Conservation (phyloP, 2,113 vertebrate genomes). For the Alethe diademata region DNA sequence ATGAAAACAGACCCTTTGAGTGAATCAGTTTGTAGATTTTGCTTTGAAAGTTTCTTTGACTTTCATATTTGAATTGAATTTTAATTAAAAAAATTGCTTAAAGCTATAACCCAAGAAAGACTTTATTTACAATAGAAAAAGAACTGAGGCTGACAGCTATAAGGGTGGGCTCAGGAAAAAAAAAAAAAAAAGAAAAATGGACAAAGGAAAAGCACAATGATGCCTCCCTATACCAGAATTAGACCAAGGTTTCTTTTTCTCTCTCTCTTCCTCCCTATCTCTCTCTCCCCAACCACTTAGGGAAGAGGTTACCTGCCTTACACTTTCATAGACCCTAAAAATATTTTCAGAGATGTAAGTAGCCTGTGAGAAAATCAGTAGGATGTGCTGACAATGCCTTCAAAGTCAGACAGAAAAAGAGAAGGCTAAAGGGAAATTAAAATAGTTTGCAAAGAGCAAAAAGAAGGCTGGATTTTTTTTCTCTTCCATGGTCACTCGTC, state of each 20-base stretch:
- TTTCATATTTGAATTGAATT: slow-evolving; percentile 63
- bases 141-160: not conserved
- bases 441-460: not conserved
- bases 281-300: not conserved
- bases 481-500: not conserved
- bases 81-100: slow-evolving; percentile 49
- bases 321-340: slow-evolving; percentile 49
- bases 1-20: slow-evolving; percentile 70
- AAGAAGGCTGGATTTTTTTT: not conserved
- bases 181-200: not conserved
- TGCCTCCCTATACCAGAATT: slow-evolving; percentile 30
- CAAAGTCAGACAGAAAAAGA: slow-evolving; percentile 4
- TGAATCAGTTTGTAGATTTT: slow-evolving; percentile 67
- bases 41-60: slow-evolving; percentile 61
- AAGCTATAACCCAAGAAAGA: slow-evolving; percentile 51
- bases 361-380: slow-evolving; percentile 38
- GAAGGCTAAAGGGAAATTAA: slow-evolving; percentile 17
- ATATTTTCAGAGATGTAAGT: slow-evolving; percentile 54
- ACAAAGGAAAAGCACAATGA: not conserved
- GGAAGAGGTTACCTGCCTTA: slow-evolving; percentile 44
- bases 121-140: slow-evolving; percentile 57
- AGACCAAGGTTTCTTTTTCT: not conserved
- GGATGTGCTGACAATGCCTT: slow-evolving; percentile 9
- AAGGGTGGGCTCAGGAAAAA: not conserved
- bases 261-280: not conserved